Evolutionary conservation across 2,797 vertebrate species (phyloP).

Genomic region (Mormyrops attenuatus): DNA sequence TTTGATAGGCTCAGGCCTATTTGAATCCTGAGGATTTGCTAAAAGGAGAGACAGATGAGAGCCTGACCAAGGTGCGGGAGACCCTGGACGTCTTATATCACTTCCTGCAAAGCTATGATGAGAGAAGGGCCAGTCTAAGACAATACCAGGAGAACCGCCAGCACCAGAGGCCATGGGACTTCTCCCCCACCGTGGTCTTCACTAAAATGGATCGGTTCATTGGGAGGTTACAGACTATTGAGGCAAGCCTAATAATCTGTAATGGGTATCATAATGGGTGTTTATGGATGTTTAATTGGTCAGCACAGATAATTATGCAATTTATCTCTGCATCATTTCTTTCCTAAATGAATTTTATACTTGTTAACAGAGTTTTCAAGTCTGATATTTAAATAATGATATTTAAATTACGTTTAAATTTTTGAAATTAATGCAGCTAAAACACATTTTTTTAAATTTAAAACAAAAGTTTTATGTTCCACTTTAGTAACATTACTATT

Average conservation of each 20-base stretch:
- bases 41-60: conserved; percentile 76
- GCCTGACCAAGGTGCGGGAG: conserved; percentile 65
- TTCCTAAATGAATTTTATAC: background rate
- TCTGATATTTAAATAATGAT: background rate
- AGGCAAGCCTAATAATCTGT: conserved; percentile 57
- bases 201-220: conserved; percentile 70
- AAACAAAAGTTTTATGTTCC: background rate
- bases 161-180: conserved; percentile 69
- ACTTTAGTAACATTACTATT: background rate
- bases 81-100: conserved; percentile 60
- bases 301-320: background rate
- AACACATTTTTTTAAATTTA: background rate
- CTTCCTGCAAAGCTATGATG: conserved; percentile 67
- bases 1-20: conserved; percentile 64
- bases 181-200: conserved; percentile 68
- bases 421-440: background rate
- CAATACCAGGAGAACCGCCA: conserved; percentile 62
- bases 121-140: conserved; percentile 60
- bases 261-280: background rate
- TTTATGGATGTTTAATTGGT: background rate
- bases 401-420: background rate
- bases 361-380: background rate
- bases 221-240: conserved; percentile 58
- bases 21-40: conserved; percentile 81
- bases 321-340: background rate